Evolutionary conservation across 1,140 invertebrate species (phyloP).

Genomic region (Bombus waltoni): DNA sequence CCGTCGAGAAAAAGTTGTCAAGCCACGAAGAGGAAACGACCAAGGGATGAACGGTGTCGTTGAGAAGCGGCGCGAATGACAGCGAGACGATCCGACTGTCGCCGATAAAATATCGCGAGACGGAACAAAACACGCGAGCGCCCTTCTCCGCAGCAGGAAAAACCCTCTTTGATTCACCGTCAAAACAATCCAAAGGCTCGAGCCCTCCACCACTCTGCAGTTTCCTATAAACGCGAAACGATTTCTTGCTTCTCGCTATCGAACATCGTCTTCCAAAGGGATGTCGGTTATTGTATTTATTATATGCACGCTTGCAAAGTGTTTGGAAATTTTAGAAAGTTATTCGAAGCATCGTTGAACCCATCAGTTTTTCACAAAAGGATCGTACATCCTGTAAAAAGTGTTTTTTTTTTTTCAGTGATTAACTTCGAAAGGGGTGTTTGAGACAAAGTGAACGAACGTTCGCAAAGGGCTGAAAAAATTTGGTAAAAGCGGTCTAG

Average conservation of each 20-base stretch:
- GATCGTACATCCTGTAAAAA: background rate
- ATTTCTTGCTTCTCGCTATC: slow-evolving; percentile 2
- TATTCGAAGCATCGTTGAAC: background rate
- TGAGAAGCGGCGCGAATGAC: slow-evolving; percentile 55
- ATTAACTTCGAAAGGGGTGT: background rate
- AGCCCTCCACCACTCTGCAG: background rate
- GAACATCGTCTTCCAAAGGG: background rate
- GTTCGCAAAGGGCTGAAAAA: background rate
- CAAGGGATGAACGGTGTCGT: background rate
- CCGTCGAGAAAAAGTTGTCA: background rate
- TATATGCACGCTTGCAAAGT: too few species aligned
- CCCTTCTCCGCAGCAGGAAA: background rate
- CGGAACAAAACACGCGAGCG: slow-evolving; percentile 48
- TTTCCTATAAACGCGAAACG: slow-evolving; percentile 19
- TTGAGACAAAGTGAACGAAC: too few species aligned
- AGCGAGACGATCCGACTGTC: slow-evolving; percentile 57
- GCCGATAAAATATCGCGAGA: slow-evolving; percentile 64
- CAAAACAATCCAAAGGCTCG: slow-evolving; percentile 31
- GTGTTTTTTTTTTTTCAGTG: too few species aligned
- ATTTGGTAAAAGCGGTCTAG: background rate
- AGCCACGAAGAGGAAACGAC: background rate
- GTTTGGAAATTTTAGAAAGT: background rate
- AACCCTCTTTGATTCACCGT: slow-evolving; percentile 31
- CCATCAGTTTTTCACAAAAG: background rate
- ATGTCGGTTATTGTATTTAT: background rate